Conservation (phyloP, 1,140 invertebrate genomes). For the Heliconius melpomene region DNA sequence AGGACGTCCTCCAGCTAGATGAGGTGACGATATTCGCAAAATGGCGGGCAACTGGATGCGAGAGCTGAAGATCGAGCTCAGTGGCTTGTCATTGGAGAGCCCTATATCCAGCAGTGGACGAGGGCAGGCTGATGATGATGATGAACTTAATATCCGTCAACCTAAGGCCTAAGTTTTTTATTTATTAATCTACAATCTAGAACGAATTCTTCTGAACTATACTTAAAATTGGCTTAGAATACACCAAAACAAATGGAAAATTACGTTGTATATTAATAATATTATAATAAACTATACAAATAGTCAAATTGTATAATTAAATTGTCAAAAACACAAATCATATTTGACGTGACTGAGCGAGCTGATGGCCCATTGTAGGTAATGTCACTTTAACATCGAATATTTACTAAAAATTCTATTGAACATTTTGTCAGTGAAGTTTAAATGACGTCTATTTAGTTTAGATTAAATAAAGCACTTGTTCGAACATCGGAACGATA, state of each 20-base stretch:
- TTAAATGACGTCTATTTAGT: conserved; percentile 12
- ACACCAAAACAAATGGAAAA: not conserved
- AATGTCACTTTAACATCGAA: not conserved
- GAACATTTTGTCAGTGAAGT: conserved; percentile 10
- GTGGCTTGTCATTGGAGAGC: no score
- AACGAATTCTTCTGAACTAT: not conserved
- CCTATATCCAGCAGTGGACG: no score
- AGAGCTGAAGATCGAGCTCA: no score
- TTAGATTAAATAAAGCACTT: not conserved
- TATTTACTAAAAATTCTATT: not conserved
- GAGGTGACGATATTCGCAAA: no score
- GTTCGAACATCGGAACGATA: conserved; percentile 17
- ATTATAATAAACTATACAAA: not conserved
- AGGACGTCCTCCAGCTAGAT: no score
- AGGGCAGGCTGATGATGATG: no score
- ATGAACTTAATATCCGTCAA: no score
- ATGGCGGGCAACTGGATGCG: no score
- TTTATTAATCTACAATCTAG: no score
- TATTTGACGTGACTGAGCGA: not conserved
- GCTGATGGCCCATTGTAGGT: not conserved
- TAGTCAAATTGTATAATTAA: not conserved
- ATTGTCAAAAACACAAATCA: conserved; percentile 9
- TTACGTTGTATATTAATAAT: not conserved
- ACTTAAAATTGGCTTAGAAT: not conserved
- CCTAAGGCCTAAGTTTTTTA: no score